Conservation (phyloP, 2,113 vertebrate species). For the Nycticebus coucang region DNA sequence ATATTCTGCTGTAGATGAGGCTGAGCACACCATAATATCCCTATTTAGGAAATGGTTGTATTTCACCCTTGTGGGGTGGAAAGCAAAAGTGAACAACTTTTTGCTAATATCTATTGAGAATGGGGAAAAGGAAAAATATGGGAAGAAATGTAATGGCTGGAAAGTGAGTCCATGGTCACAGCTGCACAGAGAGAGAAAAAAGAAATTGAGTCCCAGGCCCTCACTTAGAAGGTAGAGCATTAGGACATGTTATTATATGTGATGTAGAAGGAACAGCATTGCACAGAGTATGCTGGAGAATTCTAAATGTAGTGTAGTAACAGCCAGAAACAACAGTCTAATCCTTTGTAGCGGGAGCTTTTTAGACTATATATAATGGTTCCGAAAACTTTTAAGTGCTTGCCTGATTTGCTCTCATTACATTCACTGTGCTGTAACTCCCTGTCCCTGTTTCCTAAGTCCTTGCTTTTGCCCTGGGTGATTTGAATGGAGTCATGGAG, state of each 20-base stretch:
- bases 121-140: conserved; percentile 49
- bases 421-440: conserved; percentile 56
- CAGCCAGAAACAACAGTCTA: not conserved
- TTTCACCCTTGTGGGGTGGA: conserved; percentile 66
- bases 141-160: conserved; percentile 24
- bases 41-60: conserved; percentile 83
- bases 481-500: conserved; percentile 73
- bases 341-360: conserved; percentile 18
- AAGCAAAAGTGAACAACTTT: conserved; percentile 66
- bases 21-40: conserved; percentile 74
- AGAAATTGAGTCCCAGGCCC: conserved; percentile 57
- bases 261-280: conserved; percentile 38
- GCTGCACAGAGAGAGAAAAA: conserved; percentile 56
- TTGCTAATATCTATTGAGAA: conserved; percentile 60
- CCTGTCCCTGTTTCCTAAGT: conserved; percentile 55
- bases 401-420: conserved; percentile 70
- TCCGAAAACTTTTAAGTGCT: conserved; percentile 70
- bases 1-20: conserved; percentile 81
- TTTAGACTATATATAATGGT: conserved; percentile 58
- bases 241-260: conserved; percentile 66
- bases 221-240: conserved; percentile 63
- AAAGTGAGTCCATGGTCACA: conserved; percentile 58
- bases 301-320: too few species aligned
- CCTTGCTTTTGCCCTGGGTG: conserved; percentile 74
- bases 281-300: not conserved